Conservation (phyloP, 2,797 vertebrate species). For the Pteropus rufus region DNA sequence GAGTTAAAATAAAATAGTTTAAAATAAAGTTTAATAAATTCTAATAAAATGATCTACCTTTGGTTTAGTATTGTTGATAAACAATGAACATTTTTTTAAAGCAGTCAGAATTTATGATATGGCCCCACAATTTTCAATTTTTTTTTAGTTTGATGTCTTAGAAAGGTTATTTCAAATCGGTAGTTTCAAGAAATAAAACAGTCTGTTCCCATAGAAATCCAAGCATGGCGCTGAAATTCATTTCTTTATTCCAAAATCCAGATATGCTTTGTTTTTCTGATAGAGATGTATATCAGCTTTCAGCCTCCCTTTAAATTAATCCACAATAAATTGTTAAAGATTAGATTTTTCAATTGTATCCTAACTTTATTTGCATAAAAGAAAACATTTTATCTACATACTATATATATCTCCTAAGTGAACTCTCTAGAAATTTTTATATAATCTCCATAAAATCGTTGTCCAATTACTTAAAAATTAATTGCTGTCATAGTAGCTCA, state of each 20-base stretch:
- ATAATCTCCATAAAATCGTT: not conserved
- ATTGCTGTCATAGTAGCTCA: not conserved
- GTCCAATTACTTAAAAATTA: conserved; percentile 17
- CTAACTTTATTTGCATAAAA: not conserved
- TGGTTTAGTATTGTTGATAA: not conserved
- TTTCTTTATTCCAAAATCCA: not conserved
- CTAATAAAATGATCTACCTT: not conserved
- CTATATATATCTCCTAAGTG: not conserved
- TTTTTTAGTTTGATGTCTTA: not conserved
- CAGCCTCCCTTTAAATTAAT: not conserved
- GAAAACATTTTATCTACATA: not conserved
- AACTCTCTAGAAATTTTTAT: not conserved
- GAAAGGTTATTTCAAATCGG: not conserved
- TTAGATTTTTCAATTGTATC: not conserved
- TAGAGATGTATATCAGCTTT: not conserved
- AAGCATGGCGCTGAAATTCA: not conserved
- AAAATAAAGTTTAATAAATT: not conserved
- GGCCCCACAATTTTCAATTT: not conserved
- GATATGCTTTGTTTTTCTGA: not conserved
- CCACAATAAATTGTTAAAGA: not conserved
- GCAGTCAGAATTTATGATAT: not conserved
- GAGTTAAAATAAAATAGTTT: not conserved
- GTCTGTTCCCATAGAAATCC: not conserved
- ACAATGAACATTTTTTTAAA: not conserved
- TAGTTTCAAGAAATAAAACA: not conserved